These are phyloP conservation scores for Apodemia mormo DNA, from an alignment of 2,888 invertebrate genomes.

Conservation along the genomic window DNA sequence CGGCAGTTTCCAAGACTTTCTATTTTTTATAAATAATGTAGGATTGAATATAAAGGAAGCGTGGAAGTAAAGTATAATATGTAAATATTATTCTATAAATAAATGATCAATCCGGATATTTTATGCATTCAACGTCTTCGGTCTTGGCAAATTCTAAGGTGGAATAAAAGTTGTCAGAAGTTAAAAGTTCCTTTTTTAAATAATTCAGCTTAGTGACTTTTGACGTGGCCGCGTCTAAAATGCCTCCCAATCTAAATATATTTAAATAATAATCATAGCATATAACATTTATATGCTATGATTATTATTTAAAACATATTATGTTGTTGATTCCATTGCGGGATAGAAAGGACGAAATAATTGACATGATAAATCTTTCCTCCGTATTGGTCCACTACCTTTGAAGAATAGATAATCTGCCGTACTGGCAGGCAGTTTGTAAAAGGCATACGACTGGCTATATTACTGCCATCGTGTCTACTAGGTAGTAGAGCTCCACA, in stretches of 20 bases:
- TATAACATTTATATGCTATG: too few relatives aligned
- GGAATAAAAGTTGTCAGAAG: neutral
- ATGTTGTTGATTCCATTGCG: too few relatives aligned
- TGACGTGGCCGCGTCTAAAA: neutral
- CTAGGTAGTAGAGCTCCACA: too few relatives aligned
- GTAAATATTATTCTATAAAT: constrained; percentile 3
- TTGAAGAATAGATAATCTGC: too few relatives aligned
- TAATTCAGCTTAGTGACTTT: neutral
- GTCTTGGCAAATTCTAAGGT: constrained; percentile 9
- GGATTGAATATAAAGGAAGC: neutral
- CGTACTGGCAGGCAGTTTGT: too few relatives aligned
- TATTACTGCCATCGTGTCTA: too few relatives aligned
- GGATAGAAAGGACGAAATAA: too few relatives aligned
- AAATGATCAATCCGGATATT: constrained; percentile 15
- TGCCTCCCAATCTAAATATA: neutral
- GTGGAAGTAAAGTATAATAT: neutral
- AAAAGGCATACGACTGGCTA: too few relatives aligned
- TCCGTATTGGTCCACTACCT: too few relatives aligned
- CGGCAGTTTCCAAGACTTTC: too few relatives aligned
- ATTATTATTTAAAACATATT: too few relatives aligned
- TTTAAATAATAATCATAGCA: neutral
- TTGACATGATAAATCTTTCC: too few relatives aligned
- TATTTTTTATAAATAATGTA: neutral
- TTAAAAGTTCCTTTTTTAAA: neutral
- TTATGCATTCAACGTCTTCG: constrained; percentile 7